Evolutionary conservation across 2,888 invertebrate species (phyloP).

Genomic region (Acanthococcus lagerstroemiae): DNA sequence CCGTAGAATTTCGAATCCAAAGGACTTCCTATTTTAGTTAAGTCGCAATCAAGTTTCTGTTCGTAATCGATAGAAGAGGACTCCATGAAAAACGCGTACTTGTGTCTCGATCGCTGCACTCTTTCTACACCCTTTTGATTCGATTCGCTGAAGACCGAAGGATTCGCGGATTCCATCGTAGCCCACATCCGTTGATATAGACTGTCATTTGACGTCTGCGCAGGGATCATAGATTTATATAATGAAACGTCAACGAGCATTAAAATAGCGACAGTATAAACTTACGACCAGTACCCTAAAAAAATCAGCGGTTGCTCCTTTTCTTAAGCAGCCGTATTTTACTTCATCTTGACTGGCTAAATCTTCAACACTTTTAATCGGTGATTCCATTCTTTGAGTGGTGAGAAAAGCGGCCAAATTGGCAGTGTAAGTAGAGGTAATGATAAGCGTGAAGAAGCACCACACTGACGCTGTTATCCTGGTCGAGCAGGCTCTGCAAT

Average conservation of each 20-base stretch:
- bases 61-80: slow-evolving; percentile 89
- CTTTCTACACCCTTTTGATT: slow-evolving; percentile 81
- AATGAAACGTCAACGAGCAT: no score
- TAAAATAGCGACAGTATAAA: neutral
- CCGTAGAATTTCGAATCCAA: slow-evolving; percentile 89
- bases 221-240: neutral
- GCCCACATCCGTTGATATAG: slow-evolving; percentile 88
- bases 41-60: slow-evolving; percentile 71
- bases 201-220: slow-evolving; percentile 53
- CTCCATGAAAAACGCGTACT: slow-evolving; percentile 93
- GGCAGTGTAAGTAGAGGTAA: slow-evolving; percentile 88
- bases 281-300: slow-evolving; percentile 55
- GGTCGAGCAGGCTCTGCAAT: slow-evolving; percentile 69
- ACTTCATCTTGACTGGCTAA: slow-evolving; percentile 86
- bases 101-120: slow-evolving; percentile 64
- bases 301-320: slow-evolving; percentile 83
- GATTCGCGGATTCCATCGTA: slow-evolving; percentile 73
- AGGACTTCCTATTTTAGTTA: slow-evolving; percentile 68
- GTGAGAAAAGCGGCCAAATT: slow-evolving; percentile 89
- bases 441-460: slow-evolving; percentile 89
- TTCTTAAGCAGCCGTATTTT: slow-evolving; percentile 77
- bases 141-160: slow-evolving; percentile 67
- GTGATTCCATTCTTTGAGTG: slow-evolving; percentile 76
- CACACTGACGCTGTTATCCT: slow-evolving; percentile 78
- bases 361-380: slow-evolving; percentile 85